Base-by-base conservation (phyloP, 2,888 invertebrate species). In the Synergus umbraculus region DNA sequence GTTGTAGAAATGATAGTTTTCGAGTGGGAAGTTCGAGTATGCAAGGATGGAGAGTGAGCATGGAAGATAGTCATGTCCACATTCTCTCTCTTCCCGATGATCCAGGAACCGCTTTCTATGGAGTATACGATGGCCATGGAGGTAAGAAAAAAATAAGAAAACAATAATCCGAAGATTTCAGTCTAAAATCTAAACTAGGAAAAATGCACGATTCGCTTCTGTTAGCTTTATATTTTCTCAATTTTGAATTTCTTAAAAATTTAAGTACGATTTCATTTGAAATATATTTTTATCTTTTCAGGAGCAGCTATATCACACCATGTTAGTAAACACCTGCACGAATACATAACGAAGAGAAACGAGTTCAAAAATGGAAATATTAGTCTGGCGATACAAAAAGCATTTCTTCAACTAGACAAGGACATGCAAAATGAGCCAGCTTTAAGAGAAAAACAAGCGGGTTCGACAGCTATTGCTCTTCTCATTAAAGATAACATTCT, bases 41-140 rank as follows among this genome's bases (percentile, higher is more conserved):
- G 99, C 99, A 99, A 93, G 99, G 99, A 92, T 99, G 99, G 99
- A 94, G 99, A 83, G 96, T 98, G 79, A 97, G 97, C 85, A 99
- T 99, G 99, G 99, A 99, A 93, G 99, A 99, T 93, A 97, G 98
- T 0, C 99, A 99, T 92, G 98, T 98, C 76, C 98, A 99, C 89
- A 96, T 99, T 86, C 93, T 99, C 18, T 96, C 98, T 0, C 92
- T 98, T 84, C 97, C 98, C 2, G 98, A 98, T 90, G 99, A 99
- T 92, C 97, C 98, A 44, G 96, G 95, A 37, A 96, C 98, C 49
- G 96, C 98, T 4, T 99, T 97, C 93, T 99, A 99, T 93, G 99
- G 97, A 8, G 99, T 99, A 0, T 99, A 98, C 91, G 99, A 98
- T 93, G 98, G 98, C 0, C 98, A 98, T 93, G 98, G 97, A 88